Evolutionary conservation across 2,888 invertebrate species (phyloP), one percentile per base, ranked within the genome.

Genomic region (Ectropis crepuscularia): DNA sequence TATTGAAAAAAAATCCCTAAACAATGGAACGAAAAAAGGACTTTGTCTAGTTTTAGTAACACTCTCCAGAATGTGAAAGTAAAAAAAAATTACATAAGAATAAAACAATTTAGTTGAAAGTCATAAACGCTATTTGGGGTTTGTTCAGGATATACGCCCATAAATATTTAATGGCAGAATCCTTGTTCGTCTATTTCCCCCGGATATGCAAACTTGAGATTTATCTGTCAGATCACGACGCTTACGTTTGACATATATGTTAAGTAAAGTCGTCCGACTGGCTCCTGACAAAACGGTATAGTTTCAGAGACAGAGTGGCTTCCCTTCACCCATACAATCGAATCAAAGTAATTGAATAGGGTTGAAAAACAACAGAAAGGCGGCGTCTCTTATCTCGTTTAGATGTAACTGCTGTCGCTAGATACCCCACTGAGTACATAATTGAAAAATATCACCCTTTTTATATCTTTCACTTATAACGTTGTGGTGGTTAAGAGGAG

Each of bases 201-300:
- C 69, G 72, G 75, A 77, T 76, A 77, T 76, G 75, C 74, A 75
- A 77, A 78, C 77, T 75, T 77, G 71, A 74, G 74, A 79, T 80
- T 78, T 78, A 75, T 76, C 70, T 69, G 68, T 71, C 65, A 74
- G 74, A 73, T 65, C 63, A 61, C 53, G 37, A 61, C 74, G 78
- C 74, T 77, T 81, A 82, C 75, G 73, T 78, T 73, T 53, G 39
- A 65, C 62, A 62, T 37, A 49, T 28, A 12, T 16, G 36, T 50
- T 49, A 11, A 5, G n/a, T 57, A 5, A 6, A 6, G 6, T 47
- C 7, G 36, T n/a, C 11, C 11, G 9, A 16, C 48, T 45, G 38
- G 12, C 54, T 37, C 38, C 48, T 49, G 45, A 12, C 9, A 45
- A 54, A 58, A 36, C 10, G n/a, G 46, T 37, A 37, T 53, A 43